Percentiles rank a stretch among this genome's conserved stretches.
Evolutionary conservation across 2,113 vertebrate species (phyloP).

Genomic region (Callaeas wilsoni): DNA sequence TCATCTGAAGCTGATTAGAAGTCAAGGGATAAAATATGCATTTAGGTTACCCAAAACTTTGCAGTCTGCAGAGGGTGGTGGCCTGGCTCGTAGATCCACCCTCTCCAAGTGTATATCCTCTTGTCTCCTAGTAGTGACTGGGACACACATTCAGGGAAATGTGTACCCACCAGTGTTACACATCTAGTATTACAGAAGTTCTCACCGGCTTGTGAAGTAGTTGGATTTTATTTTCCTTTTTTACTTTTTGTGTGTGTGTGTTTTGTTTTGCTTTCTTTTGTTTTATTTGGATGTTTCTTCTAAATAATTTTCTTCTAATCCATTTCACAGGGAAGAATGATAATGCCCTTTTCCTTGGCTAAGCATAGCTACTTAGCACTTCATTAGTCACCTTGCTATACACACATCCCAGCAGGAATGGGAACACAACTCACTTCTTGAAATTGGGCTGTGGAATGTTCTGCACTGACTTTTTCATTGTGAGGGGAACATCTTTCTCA

Average conservation of each 20-base stretch:
- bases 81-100: neutral
- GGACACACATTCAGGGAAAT: neutral
- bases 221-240: neutral
- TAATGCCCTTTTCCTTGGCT: neutral
- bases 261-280: neutral
- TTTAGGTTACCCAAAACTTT: neutral
- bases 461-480: neutral
- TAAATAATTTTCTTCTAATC: neutral
- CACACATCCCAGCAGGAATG: neutral
- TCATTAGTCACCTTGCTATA: neutral
- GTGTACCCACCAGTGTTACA: neutral
- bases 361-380: neutral
- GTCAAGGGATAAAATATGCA: neutral
- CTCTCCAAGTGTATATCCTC: neutral
- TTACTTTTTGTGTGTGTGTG: neutral
- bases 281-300: neutral
- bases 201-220: neutral
- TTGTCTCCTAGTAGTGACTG: neutral
- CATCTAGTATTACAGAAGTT: neutral
- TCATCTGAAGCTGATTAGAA: neutral
- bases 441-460: neutral
- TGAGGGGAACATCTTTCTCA: neutral
- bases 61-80: rapidly evolving
- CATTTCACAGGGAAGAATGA: neutral
- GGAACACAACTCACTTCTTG: neutral